phyloP scores from a whole-genome alignment of 1,140 invertebrate genomes.

The Orchestia grillus region DNA sequence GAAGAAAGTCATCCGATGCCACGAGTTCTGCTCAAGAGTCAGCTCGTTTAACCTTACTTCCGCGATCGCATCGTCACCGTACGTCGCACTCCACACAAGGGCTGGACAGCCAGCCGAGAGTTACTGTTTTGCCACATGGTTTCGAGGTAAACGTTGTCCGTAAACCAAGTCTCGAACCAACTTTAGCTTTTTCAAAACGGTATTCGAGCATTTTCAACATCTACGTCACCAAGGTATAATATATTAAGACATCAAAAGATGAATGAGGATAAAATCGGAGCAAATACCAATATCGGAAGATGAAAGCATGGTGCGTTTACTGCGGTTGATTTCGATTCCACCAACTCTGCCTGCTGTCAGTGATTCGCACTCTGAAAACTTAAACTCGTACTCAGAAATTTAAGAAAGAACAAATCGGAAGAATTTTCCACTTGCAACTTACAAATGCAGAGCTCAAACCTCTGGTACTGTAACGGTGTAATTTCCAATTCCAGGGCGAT shows the following conservation, averaged over 20 bases:
- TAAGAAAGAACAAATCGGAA: background rate
- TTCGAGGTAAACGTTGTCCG: too few species aligned
- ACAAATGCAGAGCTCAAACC: background rate
- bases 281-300: background rate
- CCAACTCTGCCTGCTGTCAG: background rate
- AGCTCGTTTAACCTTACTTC: background rate
- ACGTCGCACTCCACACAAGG: too few species aligned
- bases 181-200: background rate
- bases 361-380: background rate
- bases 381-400: background rate
- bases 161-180: background rate
- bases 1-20: background rate
- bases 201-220: background rate
- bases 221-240: background rate
- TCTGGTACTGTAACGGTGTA: background rate
- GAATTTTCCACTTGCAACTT: background rate
- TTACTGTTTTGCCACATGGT: too few species aligned
- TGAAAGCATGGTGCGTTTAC: background rate
- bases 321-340: background rate
- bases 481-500: background rate
- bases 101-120: too few species aligned
- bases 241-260: background rate
- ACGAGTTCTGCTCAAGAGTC: background rate
- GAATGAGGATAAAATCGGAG: background rate
- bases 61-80: too few species aligned